Base-by-base conservation (phyloP, 92 coral and sea anemone genomes). In the Umimayanthus chanpuru region DNA sequence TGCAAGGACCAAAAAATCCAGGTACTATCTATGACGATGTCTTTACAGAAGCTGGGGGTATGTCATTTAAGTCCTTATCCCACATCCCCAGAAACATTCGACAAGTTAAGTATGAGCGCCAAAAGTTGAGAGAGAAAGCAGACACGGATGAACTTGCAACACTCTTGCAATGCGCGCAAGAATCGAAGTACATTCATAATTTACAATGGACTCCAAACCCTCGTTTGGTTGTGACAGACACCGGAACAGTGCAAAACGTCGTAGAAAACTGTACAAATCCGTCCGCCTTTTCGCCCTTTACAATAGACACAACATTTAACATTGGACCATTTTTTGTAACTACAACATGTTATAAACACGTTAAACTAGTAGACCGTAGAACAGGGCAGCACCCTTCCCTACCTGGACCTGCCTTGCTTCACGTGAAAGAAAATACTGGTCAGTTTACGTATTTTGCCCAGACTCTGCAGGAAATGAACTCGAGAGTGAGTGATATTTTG, bases 321-420 rank as follows among this genome's bases (percentile, higher is more conserved):
- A 79, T 92, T 6, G 92, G 92, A 2, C 49, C 88, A 67, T 89
- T 86, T 81, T 92, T 89, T 41, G 90, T 92, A 6, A 89, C 92
- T 6, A 71, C 91, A 18, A 86, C 91, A 6, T 49, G 81, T 2
- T 93, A 93, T 74, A 76, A 67, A 36, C 93, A 91, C 38, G 73
- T 74, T 4, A 93, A 88, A 49, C 80, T 93, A 4, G 73, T 85
- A 0, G 92, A 91, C 61, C 76, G 14, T 6, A 39, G 90, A 2
- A 38, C 87, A 7, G 92, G 92, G 1, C 89, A 86, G 49, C 66
- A 74, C 38, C 92, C 90, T 21, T 44, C 50, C 6, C 58, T 88
- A 5, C 92, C 93, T 4, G 95, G 93, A 30, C 95, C 93, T 3
- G 93, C 89, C n/a, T 39, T 93, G 55, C 81, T 93, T 29, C 95